A percentile compares a stretch with the other conserved stretches of the same genome.
phyloP scores from a whole-genome alignment of 2,113 vertebrate genomes.

The Neotragus moschatus region DNA sequence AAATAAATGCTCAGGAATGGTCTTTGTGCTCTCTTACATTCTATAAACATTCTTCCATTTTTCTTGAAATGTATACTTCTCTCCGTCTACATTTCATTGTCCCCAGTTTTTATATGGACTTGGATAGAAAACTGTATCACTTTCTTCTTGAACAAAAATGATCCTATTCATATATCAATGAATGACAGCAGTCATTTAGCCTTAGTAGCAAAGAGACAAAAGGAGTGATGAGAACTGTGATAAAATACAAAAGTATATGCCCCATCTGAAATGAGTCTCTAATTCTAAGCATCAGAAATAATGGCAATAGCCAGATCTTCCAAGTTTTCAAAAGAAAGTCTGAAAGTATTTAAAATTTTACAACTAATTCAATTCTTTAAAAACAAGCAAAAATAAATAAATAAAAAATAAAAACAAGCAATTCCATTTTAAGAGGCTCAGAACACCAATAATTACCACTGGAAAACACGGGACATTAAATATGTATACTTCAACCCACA shows the following conservation, averaged over 20 bases:
- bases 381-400: slow-evolving; percentile 12
- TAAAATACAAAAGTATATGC: not conserved
- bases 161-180: not conserved
- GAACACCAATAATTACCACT: not conserved
- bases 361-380: not conserved
- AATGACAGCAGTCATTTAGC: not conserved
- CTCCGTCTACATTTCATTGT: not conserved
- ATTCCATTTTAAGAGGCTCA: not conserved
- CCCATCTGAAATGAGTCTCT: not conserved
- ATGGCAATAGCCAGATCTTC: not conserved
- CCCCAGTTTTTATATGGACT: not conserved
- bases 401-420: slow-evolving; percentile 1
- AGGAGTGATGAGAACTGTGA: not conserved
- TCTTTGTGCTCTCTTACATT: not conserved
- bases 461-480: not conserved
- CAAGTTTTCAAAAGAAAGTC: not conserved
- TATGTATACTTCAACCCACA: not conserved
- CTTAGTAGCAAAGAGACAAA: not conserved
- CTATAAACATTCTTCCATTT: not conserved
- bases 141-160: slow-evolving; percentile 9
- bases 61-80: not conserved
- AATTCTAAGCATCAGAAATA: not conserved
- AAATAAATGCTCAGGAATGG: not conserved
- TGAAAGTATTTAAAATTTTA: not conserved
- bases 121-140: not conserved